Base-by-base conservation (phyloP, 2,113 vertebrate species). In the Scortum barcoo region DNA sequence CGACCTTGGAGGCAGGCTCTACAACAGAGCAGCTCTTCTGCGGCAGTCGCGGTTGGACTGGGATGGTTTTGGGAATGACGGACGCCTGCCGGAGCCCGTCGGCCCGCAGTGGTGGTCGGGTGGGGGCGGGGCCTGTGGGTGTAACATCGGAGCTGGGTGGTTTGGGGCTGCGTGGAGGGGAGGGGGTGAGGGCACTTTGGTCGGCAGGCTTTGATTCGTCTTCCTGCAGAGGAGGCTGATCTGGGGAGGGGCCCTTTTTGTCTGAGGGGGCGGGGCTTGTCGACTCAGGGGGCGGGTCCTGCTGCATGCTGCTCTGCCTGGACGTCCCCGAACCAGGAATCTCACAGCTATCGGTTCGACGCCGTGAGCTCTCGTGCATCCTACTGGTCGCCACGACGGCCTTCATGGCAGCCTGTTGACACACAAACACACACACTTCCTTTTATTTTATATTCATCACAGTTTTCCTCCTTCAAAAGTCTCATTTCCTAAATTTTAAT, bases 351-450 rank as follows among this genome's bases (percentile, higher is more conserved):
- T 96, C 95, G 0, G 95, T 96, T 11, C 96, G 90, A 3, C 94
- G 84, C 66, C 94, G 92, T 2, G 96, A 95, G 5, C 96, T 84
- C 72, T 97, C 97, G 0, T 96, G 95, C 93, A 96, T 92, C n/a
- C 96, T 95, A 75, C 97, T 92, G 68, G 97, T 97, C 44, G 96
- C 95, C 7, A 97, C 96, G 1, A 96, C 95, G 0, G 96, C 96
- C 83, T 98, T 98, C 96, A 97, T 96, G 71, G 96, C 96, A 26
- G 96, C 97, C 97, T 98, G 88, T 7, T 10, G 20, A 74, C 20
- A 67, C 48, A 71, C 42, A 74, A 5, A 40, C 1, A 20, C 48
- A 20, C 46, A 48, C 48, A 19, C 46, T 36, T 6, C 3, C 33
- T 36, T 36, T 36, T 36, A 36, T 36, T 36, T 36, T 4, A 36